Base-by-base conservation (phyloP, 2,113 vertebrate species). In the Recurvirostra avosetta region DNA sequence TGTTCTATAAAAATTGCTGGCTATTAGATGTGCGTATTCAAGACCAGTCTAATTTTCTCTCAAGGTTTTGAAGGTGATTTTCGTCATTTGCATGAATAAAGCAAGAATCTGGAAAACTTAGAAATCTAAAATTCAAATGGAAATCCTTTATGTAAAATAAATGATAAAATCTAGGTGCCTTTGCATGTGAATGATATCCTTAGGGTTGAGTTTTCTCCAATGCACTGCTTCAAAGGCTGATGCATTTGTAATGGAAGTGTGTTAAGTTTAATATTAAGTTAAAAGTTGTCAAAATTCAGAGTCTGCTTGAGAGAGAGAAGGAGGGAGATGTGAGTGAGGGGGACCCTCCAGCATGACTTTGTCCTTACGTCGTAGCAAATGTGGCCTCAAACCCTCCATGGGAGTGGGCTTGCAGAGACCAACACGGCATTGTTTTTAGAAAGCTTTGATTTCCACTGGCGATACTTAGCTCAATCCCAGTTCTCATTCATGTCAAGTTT, bases 51-150 rank as follows among this genome's bases (percentile, higher is more conserved):
- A 38, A 96, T 97, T 95, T 92, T 83, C 79, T 92, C 61, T 71
- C 68, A 50, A 84, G 91, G 89, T 95, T 93, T 88, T 88, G 90
- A 88, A 90, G 94, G 95, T 81, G 94, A 85, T 97, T 94, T 95
- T 63, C n/a, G 9, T 63, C 85, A 93, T 97, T 95, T 94, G 85
- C 87, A 95, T 93, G 94, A 91, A 91, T 86, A 96, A 96, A 83
- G 92, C 55, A 61, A 90, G 62, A 97, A 95, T 93, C 90, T 81
- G 89, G 63, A 85, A 96, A 96, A 86, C 65, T 78, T 0, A 29
- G 80, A 94, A 81, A 93, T 95, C 88, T 95, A 86, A 96, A 97
- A 95, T 97, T 96, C 95, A 95, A 84, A 96, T 95, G 90, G 89
- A 66, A 95, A 96, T 84, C 83, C 66, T 76, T 92, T 90, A 94